phyloP scores from a whole-genome alignment of 1,140 invertebrate species.

The Cotesia vestalis region DNA sequence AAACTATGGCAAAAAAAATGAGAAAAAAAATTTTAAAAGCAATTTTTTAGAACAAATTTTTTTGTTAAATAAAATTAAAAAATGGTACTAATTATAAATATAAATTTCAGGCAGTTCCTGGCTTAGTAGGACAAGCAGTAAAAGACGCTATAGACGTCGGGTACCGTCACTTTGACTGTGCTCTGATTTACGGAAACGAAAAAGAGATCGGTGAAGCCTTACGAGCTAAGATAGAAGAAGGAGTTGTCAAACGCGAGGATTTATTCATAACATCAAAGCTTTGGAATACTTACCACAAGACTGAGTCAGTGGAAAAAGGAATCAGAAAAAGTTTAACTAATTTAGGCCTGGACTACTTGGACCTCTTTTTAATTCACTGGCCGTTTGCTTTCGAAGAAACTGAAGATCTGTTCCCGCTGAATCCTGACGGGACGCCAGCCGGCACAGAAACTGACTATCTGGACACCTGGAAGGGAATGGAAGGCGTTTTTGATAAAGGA shows the following conservation, averaged over 20 bases:
- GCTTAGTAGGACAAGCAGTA: conserved; percentile 75
- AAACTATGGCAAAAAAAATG: no score
- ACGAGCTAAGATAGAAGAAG: conserved; percentile 76
- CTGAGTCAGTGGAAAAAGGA: conserved; percentile 62
- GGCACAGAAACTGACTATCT: conserved; percentile 69
- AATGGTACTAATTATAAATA: conserved; percentile 6
- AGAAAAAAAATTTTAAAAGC: no score
- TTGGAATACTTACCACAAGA: conserved; percentile 68
- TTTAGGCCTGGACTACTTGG: conserved; percentile 77
- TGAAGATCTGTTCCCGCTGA: conserved; percentile 56
- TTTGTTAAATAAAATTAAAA: no score
- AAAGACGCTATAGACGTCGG: conserved; percentile 82
- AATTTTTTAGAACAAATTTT: no score
- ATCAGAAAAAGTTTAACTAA: conserved; percentile 71
- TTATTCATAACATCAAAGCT: conserved; percentile 72
- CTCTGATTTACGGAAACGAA: conserved; percentile 85
- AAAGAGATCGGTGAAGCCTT: conserved; percentile 83
- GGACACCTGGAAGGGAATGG: conserved; percentile 82
- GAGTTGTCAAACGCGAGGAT: conserved; percentile 82
- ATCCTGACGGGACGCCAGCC: conserved; percentile 59
- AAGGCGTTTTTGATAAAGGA: conserved; percentile 74
- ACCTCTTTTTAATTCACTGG: conserved; percentile 84
- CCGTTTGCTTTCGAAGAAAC: conserved; percentile 72
- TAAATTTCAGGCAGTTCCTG: conserved; percentile 68
- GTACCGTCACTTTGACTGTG: conserved; percentile 93